Evolutionary conservation across 2,888 invertebrate species (phyloP).

Genomic region (Zygothrica quintamaculata): DNA sequence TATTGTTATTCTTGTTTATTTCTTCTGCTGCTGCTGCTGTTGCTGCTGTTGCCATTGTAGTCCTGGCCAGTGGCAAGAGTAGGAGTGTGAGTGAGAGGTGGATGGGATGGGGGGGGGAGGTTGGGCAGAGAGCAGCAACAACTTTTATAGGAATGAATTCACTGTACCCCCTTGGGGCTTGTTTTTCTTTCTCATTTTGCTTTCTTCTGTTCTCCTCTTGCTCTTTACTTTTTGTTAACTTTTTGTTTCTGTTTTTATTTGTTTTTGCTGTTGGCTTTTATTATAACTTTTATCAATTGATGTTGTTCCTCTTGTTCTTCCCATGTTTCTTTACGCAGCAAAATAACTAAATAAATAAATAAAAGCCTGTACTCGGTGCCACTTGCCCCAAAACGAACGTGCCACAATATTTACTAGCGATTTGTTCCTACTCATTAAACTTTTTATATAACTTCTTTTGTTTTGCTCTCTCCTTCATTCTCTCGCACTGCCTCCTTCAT

Average conservation of each 20-base stretch:
- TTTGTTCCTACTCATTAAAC: constrained; percentile 4
- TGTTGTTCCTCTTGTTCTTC: too few relatives aligned
- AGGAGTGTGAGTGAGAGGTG: too few relatives aligned
- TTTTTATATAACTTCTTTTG: constrained; percentile 15
- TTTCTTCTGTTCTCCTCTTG: not conserved
- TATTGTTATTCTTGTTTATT: constrained; percentile 38
- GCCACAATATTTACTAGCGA: not conserved
- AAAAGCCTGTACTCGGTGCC: not conserved
- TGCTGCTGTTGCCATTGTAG: constrained; percentile 7
- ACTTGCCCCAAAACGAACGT: constrained; percentile 1
- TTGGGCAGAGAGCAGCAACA: not conserved
- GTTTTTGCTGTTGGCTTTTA: constrained; percentile 14
- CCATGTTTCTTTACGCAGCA: not conserved
- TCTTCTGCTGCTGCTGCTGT: constrained; percentile 20
- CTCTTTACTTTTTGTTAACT: constrained; percentile 21
- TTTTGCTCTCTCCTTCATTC: not conserved
- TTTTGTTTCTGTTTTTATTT: constrained; percentile 44
- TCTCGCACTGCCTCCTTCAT: not conserved
- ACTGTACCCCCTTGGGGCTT: not conserved
- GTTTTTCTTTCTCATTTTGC: constrained; percentile 8
- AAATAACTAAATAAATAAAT: constrained; percentile 5
- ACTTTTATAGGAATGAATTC: not conserved
- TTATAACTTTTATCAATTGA: constrained; percentile 5
- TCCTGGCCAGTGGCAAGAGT: too few relatives aligned
- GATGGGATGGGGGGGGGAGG: not conserved